Base-by-base conservation (phyloP, 2,888 invertebrate species). In the Argyresthia albistria region DNA sequence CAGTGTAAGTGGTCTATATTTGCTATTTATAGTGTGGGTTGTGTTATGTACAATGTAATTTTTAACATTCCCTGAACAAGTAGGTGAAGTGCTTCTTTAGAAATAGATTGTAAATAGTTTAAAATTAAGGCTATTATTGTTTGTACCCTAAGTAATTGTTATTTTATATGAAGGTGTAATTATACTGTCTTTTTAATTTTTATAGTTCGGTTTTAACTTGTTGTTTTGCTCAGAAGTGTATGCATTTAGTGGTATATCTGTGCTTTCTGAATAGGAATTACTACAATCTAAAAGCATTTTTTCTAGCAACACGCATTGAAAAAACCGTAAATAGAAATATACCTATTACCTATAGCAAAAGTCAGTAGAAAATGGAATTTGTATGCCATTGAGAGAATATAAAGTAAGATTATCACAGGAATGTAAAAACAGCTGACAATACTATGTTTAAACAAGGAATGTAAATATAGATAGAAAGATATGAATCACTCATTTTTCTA, bases 21-120 rank as follows among this genome's bases (percentile, higher is more conserved):
- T 69, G 76, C 78, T 83, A 83, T 78, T 76, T 73, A 80, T 86
- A 86, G 83, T 76, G 80, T 81, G 81, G 86, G 86, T 87, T 87
- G 86, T 87, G 86, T 84, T 81, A 80, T 82, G 78, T 84, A 82
- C 69, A 70, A 77, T 83, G 80, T 79, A 81, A 75, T 73, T 66
- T 65, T 64, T 72, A 73, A 78, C 45, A 43, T 74, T 76, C 70
- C 76, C 73, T 70, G 71, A 70, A 73, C 77, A 75, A 73, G 77
- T 81, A 83, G 80, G 62, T 58, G 60, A 61, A 56, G 66, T 63
- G 84, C 84, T 83, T 84, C 73, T 78, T 72, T 70, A 72, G 62
- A 67, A 75, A 78, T 78, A 71, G 62, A n/a, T 62, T 86, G 86
- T 86, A 86, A 60, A 84, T 83, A 84, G 68, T 78, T 72, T 82